phyloP scores from a whole-genome alignment of 1,140 invertebrate genomes.

The Hestina assimilis region DNA sequence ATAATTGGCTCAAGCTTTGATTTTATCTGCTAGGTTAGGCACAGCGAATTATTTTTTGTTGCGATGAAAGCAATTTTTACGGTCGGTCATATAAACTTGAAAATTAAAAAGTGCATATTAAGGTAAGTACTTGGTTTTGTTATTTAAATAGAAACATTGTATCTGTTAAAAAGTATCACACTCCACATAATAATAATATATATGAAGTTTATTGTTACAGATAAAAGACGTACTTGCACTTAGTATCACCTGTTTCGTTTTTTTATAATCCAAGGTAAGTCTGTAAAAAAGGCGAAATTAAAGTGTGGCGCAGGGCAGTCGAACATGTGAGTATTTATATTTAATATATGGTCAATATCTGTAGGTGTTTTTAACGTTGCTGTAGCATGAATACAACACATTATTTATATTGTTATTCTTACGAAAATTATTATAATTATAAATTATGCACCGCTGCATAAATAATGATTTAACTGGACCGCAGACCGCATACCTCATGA shows the following conservation, averaged over 20 bases:
- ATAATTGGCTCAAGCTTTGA: neutral
- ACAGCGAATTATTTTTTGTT: neutral
- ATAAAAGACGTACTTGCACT: neutral
- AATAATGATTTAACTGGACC: neutral
- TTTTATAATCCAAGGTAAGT: neutral
- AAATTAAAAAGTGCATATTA: too few species aligned
- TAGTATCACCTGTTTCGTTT: neutral
- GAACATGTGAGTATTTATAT: neutral
- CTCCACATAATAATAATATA: neutral
- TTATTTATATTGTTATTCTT: neutral
- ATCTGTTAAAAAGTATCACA: too few species aligned
- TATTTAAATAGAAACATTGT: too few species aligned
- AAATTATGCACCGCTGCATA: neutral
- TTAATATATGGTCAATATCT: neutral
- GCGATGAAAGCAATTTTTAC: neutral
- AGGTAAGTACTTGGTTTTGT: too few species aligned
- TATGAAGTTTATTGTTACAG: neutral
- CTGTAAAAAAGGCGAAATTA: neutral
- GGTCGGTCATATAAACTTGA: too few species aligned
- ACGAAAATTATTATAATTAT: neutral
- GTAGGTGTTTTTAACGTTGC: neutral
- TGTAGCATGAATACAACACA: too few species aligned
- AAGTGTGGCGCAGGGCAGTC: neutral
- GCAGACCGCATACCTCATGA: neutral
- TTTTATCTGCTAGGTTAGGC: neutral